Evolutionary conservation across 2,113 vertebrate genomes (phyloP), one percentile per base, ranked within the genome.

Genomic region (Leiothrix lutea): DNA sequence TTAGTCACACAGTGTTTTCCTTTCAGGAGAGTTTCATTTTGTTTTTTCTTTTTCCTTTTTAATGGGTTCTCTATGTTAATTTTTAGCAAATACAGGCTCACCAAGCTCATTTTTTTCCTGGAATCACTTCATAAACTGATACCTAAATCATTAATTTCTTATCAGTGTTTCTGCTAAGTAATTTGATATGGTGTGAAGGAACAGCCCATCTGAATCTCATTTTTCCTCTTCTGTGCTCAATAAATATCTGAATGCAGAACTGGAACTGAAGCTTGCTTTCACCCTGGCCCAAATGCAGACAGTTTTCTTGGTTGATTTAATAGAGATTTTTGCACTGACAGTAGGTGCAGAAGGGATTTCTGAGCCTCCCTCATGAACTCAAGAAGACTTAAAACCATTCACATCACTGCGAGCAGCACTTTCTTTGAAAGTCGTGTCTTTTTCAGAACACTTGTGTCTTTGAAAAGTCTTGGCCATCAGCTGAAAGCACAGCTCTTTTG

Each of bases 121-220:
- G 84, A 95, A 79, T 56, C 0, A 56, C 97, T 97, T 97, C 60
- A 82, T 83, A 95, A 95, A 90, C 47, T 96, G 50, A 4, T 95
- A 88, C 56, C 70, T 93, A 96, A 96, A 79, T 92, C 28, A 84
- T 84, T 7, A 86, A 67, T 88, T 94, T 94, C 92, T 91, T 97
- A 94, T 87, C 92, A 83, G 66, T 97, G 84, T 96, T 88, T 91
- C 54, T 82, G 44, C 71, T 94, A 96, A 97, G 94, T 94, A 97
- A 90, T 96, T 96, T 89, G 95, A 20, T 95, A 95, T 88, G 94
- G 84, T 85, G 38, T 65, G 66, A 92, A 88, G 65, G 60, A 97
- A 77, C 80, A 91, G 88, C 69, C 54, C 33, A 65, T 67, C 83
- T 91, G 84, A 95, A 91, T 91, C 51, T 80, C 48, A 45, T 90